Conservation (phyloP, 2,888 invertebrate species). For the Caradrina clavipalpis region DNA sequence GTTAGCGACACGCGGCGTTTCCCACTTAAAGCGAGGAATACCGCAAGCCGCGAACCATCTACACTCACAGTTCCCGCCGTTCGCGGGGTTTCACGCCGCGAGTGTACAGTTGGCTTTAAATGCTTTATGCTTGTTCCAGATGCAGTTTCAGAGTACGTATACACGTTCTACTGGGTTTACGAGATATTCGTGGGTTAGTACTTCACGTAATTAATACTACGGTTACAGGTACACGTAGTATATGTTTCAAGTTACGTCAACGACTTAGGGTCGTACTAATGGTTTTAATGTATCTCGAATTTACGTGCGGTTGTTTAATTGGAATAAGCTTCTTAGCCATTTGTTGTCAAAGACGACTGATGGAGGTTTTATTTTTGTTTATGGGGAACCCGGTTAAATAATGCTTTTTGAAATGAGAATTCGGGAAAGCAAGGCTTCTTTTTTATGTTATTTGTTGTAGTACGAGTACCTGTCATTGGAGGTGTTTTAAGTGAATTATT, state of each 20-base stretch:
- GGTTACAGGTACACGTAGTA: slow-evolving; percentile 20
- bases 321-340: slow-evolving; percentile 6
- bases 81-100: too few species aligned
- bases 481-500: too few species aligned
- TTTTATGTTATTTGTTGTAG: too few species aligned
- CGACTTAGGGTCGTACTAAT: slow-evolving; percentile 5
- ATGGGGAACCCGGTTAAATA: background rate
- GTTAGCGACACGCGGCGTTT: too few species aligned
- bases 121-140: slow-evolving; percentile 69
- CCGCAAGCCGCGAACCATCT: background rate
- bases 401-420: background rate
- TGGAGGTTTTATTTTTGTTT: background rate
- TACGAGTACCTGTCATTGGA: too few species aligned
- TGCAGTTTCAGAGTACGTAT: slow-evolving; percentile 78
- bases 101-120: slow-evolving; percentile 4
- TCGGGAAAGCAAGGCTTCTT: too few species aligned
- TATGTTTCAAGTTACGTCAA: slow-evolving; percentile 25
- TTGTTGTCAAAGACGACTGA: background rate
- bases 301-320: slow-evolving; percentile 14
- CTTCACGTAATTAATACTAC: slow-evolving; percentile 50
- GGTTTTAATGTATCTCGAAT: slow-evolving; percentile 17
- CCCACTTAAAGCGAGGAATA: too few species aligned
- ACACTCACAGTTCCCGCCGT: too few species aligned
- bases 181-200: slow-evolving; percentile 83
- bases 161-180: slow-evolving; percentile 84